A percentile compares a stretch with the other conserved stretches of the same genome.
Evolutionary conservation across 2,888 invertebrate species (phyloP).

Genomic region (Cancer borealis): DNA sequence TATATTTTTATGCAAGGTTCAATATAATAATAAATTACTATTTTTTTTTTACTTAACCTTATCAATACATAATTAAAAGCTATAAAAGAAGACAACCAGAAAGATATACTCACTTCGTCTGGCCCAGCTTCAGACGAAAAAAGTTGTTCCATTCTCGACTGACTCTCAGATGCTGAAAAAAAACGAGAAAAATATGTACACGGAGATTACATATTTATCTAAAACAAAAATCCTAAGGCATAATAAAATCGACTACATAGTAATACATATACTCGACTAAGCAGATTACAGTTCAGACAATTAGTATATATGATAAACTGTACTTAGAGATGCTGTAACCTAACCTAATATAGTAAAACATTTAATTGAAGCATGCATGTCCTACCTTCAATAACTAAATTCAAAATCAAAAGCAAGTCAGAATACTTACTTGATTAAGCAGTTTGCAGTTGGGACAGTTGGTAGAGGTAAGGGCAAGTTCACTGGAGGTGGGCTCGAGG

Average conservation of each 20-base stretch:
- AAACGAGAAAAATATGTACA: neutral
- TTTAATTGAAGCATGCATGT: too few relatives aligned
- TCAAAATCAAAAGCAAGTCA: neutral
- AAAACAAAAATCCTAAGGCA: too few relatives aligned
- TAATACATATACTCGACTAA: too few relatives aligned
- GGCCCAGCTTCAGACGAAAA: constrained; percentile 59
- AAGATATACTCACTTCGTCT: constrained; percentile 52
- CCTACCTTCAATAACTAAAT: neutral
- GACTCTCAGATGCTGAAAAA: constrained; percentile 44
- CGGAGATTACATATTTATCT: too few relatives aligned
- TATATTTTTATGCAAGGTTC: too few relatives aligned
- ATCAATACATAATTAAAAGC: neutral
- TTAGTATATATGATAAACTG: too few relatives aligned
- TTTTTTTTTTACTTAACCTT: too few relatives aligned
- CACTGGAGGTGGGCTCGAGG: neutral
- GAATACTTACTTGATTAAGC: neutral
- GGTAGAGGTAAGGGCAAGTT: neutral
- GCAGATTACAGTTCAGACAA: too few relatives aligned
- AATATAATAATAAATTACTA: too few relatives aligned
- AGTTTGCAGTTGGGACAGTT: constrained; percentile 22
- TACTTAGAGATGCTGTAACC: too few relatives aligned
- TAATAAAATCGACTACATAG: too few relatives aligned
- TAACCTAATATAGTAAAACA: too few relatives aligned
- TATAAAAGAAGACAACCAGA: neutral
- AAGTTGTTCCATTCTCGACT: constrained; percentile 62